phyloP scores from a whole-genome alignment of 2,888 invertebrate species.

The Anorthoa munda region DNA sequence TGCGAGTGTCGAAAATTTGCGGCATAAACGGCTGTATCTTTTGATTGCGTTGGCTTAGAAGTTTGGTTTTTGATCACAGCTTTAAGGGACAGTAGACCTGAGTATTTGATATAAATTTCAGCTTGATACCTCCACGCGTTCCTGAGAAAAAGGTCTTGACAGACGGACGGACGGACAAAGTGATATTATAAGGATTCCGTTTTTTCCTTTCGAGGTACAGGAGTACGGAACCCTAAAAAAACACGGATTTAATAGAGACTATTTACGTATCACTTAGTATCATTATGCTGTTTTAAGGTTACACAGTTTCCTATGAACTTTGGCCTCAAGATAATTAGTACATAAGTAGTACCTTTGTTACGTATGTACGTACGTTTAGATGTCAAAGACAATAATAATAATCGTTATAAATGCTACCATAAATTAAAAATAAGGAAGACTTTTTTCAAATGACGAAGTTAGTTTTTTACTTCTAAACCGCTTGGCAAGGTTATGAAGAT shows the following conservation, averaged over 20 bases:
- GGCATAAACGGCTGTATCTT: too few species aligned
- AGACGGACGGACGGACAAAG: too few species aligned
- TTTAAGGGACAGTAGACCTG: too few species aligned
- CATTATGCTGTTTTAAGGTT: conserved; percentile 7
- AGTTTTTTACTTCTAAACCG: not conserved
- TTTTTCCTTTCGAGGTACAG: too few species aligned
- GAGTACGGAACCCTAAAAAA: not conserved
- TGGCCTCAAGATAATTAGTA: conserved; percentile 20
- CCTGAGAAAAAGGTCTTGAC: too few species aligned
- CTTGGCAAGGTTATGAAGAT: conserved; percentile 40
- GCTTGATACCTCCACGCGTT: too few species aligned
- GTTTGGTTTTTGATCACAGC: too few species aligned
- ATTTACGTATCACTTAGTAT: conserved; percentile 17
- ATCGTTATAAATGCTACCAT: conserved; percentile 45
- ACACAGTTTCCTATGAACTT: conserved; percentile 8
- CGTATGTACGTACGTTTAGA: conserved; percentile 1
- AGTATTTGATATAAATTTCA: too few species aligned
- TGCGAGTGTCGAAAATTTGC: too few species aligned
- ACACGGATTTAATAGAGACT: not conserved
- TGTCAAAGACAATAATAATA: conserved; percentile 46
- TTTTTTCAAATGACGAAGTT: conserved; percentile 10
- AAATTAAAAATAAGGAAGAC: conserved; percentile 51
- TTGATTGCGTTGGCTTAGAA: too few species aligned
- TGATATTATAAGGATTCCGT: too few species aligned
- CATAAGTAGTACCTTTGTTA: conserved; percentile 5